These are phyloP conservation scores for Danionella dracula DNA, from an alignment of 2,797 vertebrate genomes.

Conservation along the genomic window DNA sequence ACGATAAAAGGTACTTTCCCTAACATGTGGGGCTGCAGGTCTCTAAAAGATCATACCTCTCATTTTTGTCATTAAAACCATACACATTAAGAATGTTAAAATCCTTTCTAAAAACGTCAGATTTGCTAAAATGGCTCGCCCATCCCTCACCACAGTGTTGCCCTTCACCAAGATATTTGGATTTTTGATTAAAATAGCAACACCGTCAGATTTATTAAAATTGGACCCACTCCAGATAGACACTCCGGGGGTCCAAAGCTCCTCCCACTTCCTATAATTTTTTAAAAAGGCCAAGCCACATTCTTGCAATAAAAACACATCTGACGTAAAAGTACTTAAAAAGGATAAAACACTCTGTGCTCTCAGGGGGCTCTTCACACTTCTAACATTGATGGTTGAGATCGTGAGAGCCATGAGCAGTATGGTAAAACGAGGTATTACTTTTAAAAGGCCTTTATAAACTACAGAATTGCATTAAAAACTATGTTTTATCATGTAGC, in stretches of 20 bases:
- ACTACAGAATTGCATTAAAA: neutral
- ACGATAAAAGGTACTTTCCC: neutral
- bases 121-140: constrained; percentile 15
- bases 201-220: neutral
- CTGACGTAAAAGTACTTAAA: neutral
- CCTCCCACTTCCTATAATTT: neutral
- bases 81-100: constrained; percentile 26
- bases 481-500: neutral
- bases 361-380: neutral
- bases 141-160: neutral
- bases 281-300: neutral
- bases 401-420: constrained; percentile 18
- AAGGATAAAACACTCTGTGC: neutral
- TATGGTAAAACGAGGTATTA: neutral
- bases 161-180: neutral
- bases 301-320: constrained; percentile 20
- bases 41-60: constrained; percentile 35
- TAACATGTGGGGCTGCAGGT: constrained; percentile 42
- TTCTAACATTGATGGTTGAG: constrained; percentile 1
- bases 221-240: neutral
- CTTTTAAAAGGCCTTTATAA: neutral
- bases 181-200: neutral
- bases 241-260: neutral
- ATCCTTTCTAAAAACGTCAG: constrained; percentile 29
- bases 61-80: constrained; percentile 24